Percentiles rank a stretch among this genome's conserved stretches.
These are phyloP conservation scores for Polyodon spathula DNA, from an alignment of 2,113 vertebrate species.

Conservation along the genomic window DNA sequence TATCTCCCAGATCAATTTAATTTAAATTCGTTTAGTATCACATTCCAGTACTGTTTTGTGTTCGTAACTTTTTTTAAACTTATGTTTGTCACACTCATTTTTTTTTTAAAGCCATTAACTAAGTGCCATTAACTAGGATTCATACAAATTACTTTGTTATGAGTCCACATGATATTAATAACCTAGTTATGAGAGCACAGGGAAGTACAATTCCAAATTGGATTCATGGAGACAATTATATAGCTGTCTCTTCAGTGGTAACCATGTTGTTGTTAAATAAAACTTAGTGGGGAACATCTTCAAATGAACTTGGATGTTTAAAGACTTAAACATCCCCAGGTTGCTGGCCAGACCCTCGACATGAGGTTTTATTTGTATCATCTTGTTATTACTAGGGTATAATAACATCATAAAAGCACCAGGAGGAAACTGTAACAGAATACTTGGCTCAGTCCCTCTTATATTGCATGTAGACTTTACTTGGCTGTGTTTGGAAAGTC, in stretches of 20 bases:
- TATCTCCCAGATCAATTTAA: too few species aligned
- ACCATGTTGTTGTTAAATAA: too few species aligned
- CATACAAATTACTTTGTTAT: neutral
- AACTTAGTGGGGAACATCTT: neutral
- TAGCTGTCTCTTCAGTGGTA: too few species aligned
- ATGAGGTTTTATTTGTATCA: neutral
- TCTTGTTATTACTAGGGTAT: neutral
- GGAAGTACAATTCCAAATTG: neutral
- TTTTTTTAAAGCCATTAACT: too few species aligned
- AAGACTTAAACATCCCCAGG: neutral
- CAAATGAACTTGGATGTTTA: neutral
- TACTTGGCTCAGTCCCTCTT: neutral
- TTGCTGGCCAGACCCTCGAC: neutral
- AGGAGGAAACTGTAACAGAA: slow-evolving; percentile 20
- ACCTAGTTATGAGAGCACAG: neutral
- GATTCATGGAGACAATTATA: too few species aligned
- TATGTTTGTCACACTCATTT: too few species aligned
- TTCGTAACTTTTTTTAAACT: too few species aligned
- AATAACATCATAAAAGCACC: slow-evolving; percentile 7
- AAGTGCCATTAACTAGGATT: neutral
- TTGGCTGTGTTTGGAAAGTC: slow-evolving; percentile 10
- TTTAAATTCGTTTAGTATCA: too few species aligned
- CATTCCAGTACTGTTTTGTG: too few species aligned
- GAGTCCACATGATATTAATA: neutral
- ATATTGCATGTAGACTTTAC: slow-evolving; percentile 9